Evolutionary conservation across 1,140 invertebrate species (phyloP), one percentile per base, ranked within the genome.

Genomic region (Caenorhabditis latens): DNA sequence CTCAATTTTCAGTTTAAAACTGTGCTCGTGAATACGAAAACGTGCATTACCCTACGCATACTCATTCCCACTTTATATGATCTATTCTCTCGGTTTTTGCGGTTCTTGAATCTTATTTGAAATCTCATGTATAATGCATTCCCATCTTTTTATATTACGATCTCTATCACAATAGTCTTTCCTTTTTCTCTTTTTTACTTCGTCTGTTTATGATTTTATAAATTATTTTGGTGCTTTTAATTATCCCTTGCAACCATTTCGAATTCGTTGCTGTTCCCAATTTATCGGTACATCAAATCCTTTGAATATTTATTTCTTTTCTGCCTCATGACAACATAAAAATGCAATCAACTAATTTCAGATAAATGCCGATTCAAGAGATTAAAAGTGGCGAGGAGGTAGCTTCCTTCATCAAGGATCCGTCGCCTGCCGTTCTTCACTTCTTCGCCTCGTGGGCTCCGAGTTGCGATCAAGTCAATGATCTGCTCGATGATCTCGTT

Each of bases 391-490:
- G 71, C 13, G 71, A 79, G 14, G 71, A 79, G 14, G 71, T 79
- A 7, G 71, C 71, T 11, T 19, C 71, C 8, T 79, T 79, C 71
- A 79, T 79, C 11, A 79, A 79, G 40, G 71, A 79, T 24, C 71
- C 71, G 5, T 50, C 71, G 1, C 71, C 71, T 9, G 71, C 71
- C 4, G 71, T 79, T 2, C 71, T 79, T 50, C 71, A 79, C 24
- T 79, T 79, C 46, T 79, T 19, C 14, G 71, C 71, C 1, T 13
- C 71, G 40, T 79, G 71, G 71, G 71, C 71, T 7, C 71, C 71
- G 42, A 79, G 71, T 13, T 79, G 71, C 53, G 71, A 79, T 6
- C 71, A 79, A 79, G 71, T 79, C 8, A 79, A 79, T 53, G 46
- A 79, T n/a, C 71, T 79, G 6, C 46, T 79, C 9, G 71, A 79